Evolutionary conservation across 2,888 invertebrate species (phyloP).

Genomic region (Baccha elongata): DNA sequence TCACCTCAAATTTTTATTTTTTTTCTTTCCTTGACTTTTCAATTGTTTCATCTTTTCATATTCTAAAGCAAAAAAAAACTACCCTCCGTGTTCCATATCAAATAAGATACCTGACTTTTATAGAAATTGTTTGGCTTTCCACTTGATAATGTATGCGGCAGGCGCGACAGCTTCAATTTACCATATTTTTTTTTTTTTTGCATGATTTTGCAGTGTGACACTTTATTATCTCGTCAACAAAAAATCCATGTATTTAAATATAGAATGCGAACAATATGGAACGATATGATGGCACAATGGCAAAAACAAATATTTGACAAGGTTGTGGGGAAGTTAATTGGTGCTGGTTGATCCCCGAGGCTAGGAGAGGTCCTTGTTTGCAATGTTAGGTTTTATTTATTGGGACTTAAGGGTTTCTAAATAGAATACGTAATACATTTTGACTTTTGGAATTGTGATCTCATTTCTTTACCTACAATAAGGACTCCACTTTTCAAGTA

Average conservation of each 20-base stretch:
- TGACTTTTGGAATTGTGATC: too few relatives aligned
- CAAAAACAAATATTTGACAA: constrained; percentile 25
- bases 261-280: not conserved
- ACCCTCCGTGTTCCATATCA: not conserved
- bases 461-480: too few relatives aligned
- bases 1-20: not conserved
- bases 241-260: constrained; percentile 28
- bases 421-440: too few relatives aligned
- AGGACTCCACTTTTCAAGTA: too few relatives aligned
- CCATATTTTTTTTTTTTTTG: constrained; percentile 21
- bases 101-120: constrained; percentile 48
- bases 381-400: not conserved
- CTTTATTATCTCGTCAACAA: constrained; percentile 40
- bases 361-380: not conserved
- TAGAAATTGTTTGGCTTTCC: constrained; percentile 6
- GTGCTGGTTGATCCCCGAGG: constrained; percentile 10
- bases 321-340: constrained; percentile 17
- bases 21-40: not conserved
- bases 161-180: constrained; percentile 40
- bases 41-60: not conserved
- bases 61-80: not conserved
- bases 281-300: not conserved
- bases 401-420: too few relatives aligned
- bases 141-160: constrained; percentile 21
- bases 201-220: constrained; percentile 12